A percentile compares a stretch with the other conserved stretches of the same genome.
Evolutionary conservation across 1,140 invertebrate genomes (phyloP).

Genomic region (Probaryconus sp.): DNA sequence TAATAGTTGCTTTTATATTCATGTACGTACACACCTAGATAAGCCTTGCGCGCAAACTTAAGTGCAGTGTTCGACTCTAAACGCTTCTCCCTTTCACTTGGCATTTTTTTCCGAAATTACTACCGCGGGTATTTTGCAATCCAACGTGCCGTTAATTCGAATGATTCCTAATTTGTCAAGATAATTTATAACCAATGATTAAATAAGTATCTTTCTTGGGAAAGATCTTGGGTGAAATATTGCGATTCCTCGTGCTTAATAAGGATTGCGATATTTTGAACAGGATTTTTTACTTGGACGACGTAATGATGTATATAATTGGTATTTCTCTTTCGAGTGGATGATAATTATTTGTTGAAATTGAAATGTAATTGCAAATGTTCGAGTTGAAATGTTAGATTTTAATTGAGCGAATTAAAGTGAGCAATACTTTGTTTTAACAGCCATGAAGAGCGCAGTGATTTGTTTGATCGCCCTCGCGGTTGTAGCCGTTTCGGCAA

Average conservation of each 20-base stretch:
- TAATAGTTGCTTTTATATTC: conserved; percentile 3
- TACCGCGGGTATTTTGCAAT: conserved; percentile 15
- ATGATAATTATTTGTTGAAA: no score
- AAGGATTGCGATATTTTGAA: no score
- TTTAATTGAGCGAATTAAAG: no score
- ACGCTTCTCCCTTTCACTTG: conserved; percentile 42
- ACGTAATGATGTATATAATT: no score
- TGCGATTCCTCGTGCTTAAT: no score
- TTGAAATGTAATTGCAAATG: no score
- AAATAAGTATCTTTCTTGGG: no score
- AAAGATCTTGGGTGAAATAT: no score
- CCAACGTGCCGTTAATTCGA: conserved; percentile 12
- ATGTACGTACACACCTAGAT: not conserved
- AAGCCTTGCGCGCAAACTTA: conserved; percentile 5
- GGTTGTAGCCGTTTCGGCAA: conserved; percentile 72
- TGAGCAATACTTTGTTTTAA: conserved; percentile 31
- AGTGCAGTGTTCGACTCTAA: conserved; percentile 34
- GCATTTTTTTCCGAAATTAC: conserved; percentile 16
- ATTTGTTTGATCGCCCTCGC: conserved; percentile 73
- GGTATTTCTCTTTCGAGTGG: no score
- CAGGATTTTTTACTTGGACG: no score
- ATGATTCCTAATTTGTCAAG: conserved; percentile 12
- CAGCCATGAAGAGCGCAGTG: conserved; percentile 69
- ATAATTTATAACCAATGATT: no score
- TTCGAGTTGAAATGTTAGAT: no score